Evolutionary conservation across 2,113 vertebrate species (phyloP).

Genomic region (Erinaceus europaeus): DNA sequence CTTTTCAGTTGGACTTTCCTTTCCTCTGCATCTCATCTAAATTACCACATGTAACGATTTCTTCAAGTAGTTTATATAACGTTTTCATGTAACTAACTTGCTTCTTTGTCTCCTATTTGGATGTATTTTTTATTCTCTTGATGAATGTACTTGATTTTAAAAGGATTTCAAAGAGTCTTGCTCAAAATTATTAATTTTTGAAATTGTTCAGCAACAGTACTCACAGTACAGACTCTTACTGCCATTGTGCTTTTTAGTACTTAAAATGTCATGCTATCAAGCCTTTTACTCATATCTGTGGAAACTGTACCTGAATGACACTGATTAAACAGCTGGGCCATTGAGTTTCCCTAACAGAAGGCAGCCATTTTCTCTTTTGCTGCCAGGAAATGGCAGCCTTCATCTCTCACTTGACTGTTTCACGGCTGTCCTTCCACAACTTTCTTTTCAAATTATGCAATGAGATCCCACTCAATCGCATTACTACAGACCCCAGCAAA

Average conservation of each 20-base stretch:
- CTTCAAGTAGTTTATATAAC: constrained; percentile 42
- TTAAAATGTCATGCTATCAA: not conserved
- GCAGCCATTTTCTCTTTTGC: not conserved
- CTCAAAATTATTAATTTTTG: constrained; percentile 38
- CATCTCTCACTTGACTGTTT: constrained; percentile 1
- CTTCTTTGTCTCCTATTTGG: constrained; percentile 43
- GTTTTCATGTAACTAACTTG: constrained; percentile 52
- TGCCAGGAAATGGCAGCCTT: not conserved
- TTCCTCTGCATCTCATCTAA: constrained; percentile 29
- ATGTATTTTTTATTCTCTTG: constrained; percentile 56
- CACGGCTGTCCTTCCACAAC: not conserved
- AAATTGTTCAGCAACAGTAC: not conserved
- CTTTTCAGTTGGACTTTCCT: not conserved
- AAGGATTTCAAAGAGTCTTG: constrained; percentile 42
- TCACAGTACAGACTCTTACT: constrained; percentile 1
- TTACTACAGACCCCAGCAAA: not conserved
- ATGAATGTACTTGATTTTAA: constrained; percentile 57
- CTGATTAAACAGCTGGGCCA: not conserved
- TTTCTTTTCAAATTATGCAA: constrained; percentile 15
- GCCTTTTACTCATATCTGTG: not conserved
- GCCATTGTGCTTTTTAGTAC: not conserved
- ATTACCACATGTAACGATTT: constrained; percentile 26
- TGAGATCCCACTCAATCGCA: not conserved
- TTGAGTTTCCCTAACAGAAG: not conserved
- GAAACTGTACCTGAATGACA: not conserved